Conservation (phyloP, 2,113 vertebrate genomes). For the Sorex fumeus region DNA sequence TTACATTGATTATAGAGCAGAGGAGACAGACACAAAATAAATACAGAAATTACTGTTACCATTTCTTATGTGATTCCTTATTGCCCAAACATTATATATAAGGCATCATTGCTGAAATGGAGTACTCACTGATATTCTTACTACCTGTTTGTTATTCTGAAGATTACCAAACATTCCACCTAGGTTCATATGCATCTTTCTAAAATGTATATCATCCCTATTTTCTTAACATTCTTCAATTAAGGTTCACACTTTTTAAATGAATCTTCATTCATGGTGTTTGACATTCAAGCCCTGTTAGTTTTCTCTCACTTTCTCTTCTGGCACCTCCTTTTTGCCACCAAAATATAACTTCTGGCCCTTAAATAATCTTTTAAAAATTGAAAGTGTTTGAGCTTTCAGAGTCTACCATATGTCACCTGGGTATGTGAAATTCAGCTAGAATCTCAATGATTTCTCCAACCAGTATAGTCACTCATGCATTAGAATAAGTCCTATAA, state of each 20-base stretch:
- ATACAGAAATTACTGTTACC: background rate
- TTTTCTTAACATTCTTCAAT: background rate
- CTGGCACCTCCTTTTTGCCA: background rate
- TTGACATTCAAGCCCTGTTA: background rate
- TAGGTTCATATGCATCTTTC: background rate
- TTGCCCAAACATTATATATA: background rate
- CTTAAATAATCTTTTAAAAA: background rate
- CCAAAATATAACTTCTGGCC: background rate
- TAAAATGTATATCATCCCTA: background rate
- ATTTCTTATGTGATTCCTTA: conserved; percentile 12
- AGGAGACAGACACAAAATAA: background rate
- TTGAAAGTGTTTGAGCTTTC: background rate
- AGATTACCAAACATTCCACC: background rate
- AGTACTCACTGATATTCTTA: background rate
- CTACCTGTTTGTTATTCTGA: background rate
- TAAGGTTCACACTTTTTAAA: background rate
- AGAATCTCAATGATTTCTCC: background rate
- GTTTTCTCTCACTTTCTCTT: background rate
- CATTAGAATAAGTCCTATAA: background rate
- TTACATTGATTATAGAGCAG: background rate
- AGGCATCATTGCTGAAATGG: background rate
- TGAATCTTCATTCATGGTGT: background rate
- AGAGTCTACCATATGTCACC: background rate
- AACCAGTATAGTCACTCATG: background rate
- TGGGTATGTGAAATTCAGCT: background rate